Percentiles rank a stretch among this genome's conserved stretches.
These are phyloP conservation scores for Heliothis virescens DNA, from an alignment of 1,140 invertebrate genomes.

Conservation along the genomic window DNA sequence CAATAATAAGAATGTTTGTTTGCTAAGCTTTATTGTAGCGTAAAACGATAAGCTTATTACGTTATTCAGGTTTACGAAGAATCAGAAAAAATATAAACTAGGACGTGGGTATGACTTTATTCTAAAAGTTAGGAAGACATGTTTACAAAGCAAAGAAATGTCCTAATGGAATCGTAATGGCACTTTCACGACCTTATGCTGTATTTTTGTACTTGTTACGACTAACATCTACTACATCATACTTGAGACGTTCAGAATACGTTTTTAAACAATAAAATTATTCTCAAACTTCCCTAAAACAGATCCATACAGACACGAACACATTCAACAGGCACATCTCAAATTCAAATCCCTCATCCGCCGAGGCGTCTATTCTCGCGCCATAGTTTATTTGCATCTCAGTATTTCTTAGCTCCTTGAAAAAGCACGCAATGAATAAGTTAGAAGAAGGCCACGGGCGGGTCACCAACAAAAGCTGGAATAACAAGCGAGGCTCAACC, in stretches of 20 bases:
- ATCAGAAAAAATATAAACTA: too few relatives aligned
- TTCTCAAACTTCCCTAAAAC: too few relatives aligned
- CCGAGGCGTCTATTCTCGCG: constrained; percentile 26
- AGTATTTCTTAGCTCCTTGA: constrained; percentile 44
- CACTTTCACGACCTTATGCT: too few relatives aligned
- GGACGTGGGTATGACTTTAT: too few relatives aligned
- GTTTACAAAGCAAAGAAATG: too few relatives aligned
- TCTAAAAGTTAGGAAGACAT: too few relatives aligned
- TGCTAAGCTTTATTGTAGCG: too few relatives aligned
- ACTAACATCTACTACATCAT: neutral
- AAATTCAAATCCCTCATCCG: constrained; percentile 42
- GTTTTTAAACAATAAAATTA: too few relatives aligned
- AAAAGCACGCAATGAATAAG: constrained; percentile 65
- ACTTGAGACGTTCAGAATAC: neutral
- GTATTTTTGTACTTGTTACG: neutral
- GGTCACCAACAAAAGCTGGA: constrained; percentile 61
- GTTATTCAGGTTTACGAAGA: too few relatives aligned
- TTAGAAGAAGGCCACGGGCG: constrained; percentile 63
- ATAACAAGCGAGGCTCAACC: constrained; percentile 63
- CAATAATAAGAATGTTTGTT: neutral
- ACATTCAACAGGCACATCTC: constrained; percentile 30
- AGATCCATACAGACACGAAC: too few relatives aligned
- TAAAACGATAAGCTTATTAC: too few relatives aligned
- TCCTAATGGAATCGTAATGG: too few relatives aligned
- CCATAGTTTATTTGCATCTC: constrained; percentile 46